Evolutionary conservation across 2,113 vertebrate genomes (phyloP), one percentile per base, ranked within the genome.

Genomic region (Eptesicus fuscus): DNA sequence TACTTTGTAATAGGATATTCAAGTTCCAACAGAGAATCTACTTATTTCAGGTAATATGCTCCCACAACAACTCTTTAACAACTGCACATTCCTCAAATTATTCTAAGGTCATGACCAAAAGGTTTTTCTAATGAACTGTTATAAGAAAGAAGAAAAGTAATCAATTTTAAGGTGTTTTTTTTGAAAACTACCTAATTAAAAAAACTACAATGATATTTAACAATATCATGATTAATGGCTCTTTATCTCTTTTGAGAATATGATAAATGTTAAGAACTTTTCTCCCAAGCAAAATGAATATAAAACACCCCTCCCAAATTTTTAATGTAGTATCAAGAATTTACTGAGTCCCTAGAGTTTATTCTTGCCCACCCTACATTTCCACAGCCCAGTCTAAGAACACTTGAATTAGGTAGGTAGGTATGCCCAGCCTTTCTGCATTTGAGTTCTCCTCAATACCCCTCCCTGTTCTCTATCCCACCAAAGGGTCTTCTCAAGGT

Each of bases 101-200:
- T 74, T 86, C 37, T 83, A 44, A 78, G 71, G 42, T 77, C 42
- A 70, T 49, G 76, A 84, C 56, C 35, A 6, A 12, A 78, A 65
- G 23, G 1, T 5, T 77, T 93, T 70, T 73, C 67, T 79, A 73
- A 69, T 74, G 32, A 76, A 42, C 3, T 70, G 2, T 79, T 70
- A 84, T 10, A 59, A 93, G 40, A 86, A 80, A 80, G 70, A 93
- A 69, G 25, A 10, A 47, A 96, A 90, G 4, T 59, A 4, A 77
- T 92, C 12, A 44, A 30, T 69, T 47, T 69, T 79, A 74, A 49
- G 12, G 25, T 51, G 65, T 47, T 49, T 61, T 74, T 63, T 63
- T 74, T 47, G 30, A 84, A 91, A 73, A 5, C 16, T n/a, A 47
- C 1, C 20, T 35, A 56, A 61, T 84, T n/a, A 67, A 67, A 67